Evolutionary conservation across 2,113 vertebrate species (phyloP).

Genomic region (Chascanopsetta lugubris): DNA sequence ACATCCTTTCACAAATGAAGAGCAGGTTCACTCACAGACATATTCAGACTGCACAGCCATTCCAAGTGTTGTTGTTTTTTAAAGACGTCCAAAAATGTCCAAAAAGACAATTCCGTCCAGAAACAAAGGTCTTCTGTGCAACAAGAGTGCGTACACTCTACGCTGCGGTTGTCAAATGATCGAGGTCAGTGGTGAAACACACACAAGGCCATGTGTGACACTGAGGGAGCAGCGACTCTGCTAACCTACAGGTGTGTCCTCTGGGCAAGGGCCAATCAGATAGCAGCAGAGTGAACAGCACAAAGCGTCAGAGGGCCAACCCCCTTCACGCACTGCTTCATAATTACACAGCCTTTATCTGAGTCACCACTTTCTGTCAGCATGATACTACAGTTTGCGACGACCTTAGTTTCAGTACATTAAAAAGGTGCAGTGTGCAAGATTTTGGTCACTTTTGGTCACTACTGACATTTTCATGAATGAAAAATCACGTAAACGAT

Average conservation of each 20-base stretch:
- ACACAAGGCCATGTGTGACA: constrained; percentile 33
- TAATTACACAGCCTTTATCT: background rate
- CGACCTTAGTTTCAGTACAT: constrained; percentile 1
- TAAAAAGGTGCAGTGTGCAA: no score
- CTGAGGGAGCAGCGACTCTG: constrained; percentile 20
- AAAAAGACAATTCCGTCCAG: background rate
- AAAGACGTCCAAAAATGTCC: constrained; percentile 10
- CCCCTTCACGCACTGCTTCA: constrained; percentile 19
- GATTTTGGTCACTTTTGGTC: no score
- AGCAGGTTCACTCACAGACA: constrained; percentile 56
- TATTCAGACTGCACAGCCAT: constrained; percentile 64
- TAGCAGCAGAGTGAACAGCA: constrained; percentile 50
- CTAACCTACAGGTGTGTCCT: constrained; percentile 66
- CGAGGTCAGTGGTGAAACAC: constrained; percentile 40
- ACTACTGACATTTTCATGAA: no score
- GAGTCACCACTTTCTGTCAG: constrained; percentile 47
- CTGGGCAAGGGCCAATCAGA: constrained; percentile 63
- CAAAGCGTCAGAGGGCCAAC: constrained; percentile 45
- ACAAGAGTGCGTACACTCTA: background rate
- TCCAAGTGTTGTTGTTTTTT: constrained; percentile 16
- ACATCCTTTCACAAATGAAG: no score
- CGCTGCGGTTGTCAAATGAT: constrained; percentile 11
- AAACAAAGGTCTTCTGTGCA: constrained; percentile 2
- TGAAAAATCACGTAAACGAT: no score
- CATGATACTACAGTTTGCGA: constrained; percentile 25